Evolutionary conservation across 2,888 invertebrate genomes (phyloP).

Genomic region (Thecophora atra): DNA sequence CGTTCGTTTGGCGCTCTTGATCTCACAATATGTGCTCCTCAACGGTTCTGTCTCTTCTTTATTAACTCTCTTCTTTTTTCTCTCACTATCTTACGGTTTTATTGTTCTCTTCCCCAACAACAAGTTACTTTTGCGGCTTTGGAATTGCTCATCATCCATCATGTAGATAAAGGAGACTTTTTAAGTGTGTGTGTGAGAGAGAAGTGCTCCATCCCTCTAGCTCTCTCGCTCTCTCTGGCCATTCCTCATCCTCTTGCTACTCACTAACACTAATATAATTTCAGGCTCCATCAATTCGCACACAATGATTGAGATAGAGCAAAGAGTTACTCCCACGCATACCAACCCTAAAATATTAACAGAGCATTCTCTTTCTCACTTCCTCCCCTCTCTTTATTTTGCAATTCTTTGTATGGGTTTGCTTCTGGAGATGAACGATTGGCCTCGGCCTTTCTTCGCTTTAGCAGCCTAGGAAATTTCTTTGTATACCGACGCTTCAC

Average conservation of each 20-base stretch:
- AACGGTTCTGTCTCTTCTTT: too few species aligned
- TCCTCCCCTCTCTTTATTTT: conserved; percentile 31
- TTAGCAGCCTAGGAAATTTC: conserved; percentile 35
- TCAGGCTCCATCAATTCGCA: not conserved
- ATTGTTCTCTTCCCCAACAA: not conserved
- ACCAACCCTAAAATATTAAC: conserved; percentile 38
- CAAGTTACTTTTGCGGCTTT: not conserved
- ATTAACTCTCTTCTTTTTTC: not conserved
- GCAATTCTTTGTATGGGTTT: conserved; percentile 33
- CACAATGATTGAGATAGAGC: conserved; percentile 11
- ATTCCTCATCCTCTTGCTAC: not conserved
- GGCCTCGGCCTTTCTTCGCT: conserved; percentile 23
- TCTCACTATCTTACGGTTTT: conserved; percentile 13
- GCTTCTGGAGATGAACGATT: conserved; percentile 7
- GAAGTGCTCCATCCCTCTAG: too few species aligned
- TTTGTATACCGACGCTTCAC: conserved; percentile 46
- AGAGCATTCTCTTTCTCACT: not conserved
- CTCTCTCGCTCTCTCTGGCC: conserved; percentile 7
- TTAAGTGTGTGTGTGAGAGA: not conserved
- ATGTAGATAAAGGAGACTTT: not conserved
- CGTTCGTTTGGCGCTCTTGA: not conserved
- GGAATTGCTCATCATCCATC: too few species aligned
- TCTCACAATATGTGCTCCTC: not conserved
- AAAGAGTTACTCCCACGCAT: conserved; percentile 46
- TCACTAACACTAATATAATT: not conserved